Evolutionary conservation across 1,140 invertebrate genomes (phyloP).

Genomic region (Cheumatopsyche charites): DNA sequence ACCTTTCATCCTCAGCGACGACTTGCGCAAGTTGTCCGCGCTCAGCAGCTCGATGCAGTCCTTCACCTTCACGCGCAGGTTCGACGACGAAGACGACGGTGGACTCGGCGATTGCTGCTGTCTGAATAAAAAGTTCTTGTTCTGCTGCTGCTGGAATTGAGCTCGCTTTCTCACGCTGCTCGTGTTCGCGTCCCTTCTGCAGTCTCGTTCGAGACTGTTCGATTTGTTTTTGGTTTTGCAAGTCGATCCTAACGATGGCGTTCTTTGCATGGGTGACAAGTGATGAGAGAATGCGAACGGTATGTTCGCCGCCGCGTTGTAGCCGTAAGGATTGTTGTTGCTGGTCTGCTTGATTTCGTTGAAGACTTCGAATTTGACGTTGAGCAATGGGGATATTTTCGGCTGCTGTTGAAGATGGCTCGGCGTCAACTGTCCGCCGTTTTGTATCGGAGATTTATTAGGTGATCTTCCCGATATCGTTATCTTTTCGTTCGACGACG

Average conservation of each 20-base stretch:
- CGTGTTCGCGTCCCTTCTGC: constrained; percentile 44
- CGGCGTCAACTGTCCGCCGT: constrained; percentile 36
- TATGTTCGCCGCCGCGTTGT: constrained; percentile 60
- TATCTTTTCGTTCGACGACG: constrained; percentile 53
- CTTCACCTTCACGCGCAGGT: constrained; percentile 39
- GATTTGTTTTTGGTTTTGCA: constrained; percentile 47
- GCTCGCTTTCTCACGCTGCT: constrained; percentile 43
- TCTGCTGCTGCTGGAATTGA: constrained; percentile 44
- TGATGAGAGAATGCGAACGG: constrained; percentile 60
- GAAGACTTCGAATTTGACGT: constrained; percentile 53
- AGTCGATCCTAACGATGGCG: constrained; percentile 45
- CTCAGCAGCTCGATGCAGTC: constrained; percentile 45
- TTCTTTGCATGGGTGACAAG: constrained; percentile 41
- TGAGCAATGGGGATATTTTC: constrained; percentile 56
- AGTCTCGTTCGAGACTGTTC: constrained; percentile 13
- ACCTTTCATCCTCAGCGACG: constrained; percentile 45
- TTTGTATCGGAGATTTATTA: constrained; percentile 53
- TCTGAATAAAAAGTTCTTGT: constrained; percentile 43
- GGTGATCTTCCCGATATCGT: constrained; percentile 52
- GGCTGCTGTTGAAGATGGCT: constrained; percentile 46
- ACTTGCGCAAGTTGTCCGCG: constrained; percentile 43
- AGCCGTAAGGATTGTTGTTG: constrained; percentile 50
- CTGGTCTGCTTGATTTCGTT: constrained; percentile 53
- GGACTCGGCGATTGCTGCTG: constrained; percentile 43
- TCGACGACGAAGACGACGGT: constrained; percentile 35